Conservation (phyloP, 2,888 invertebrate species). For the Anaspis maculata region DNA sequence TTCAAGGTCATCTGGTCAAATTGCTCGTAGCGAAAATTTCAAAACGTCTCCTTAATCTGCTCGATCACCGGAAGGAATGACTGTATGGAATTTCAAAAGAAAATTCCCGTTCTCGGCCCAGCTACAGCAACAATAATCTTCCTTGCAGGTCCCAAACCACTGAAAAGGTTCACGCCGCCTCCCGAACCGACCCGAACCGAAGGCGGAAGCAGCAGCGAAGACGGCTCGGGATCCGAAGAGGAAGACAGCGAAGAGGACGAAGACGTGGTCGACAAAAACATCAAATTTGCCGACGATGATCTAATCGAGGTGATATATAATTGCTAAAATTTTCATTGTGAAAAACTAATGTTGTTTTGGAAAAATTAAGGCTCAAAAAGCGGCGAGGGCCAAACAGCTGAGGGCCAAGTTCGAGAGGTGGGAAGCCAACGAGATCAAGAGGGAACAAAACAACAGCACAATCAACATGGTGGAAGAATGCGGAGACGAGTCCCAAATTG, state of each 20-base stretch:
- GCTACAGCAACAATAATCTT: too few relatives aligned
- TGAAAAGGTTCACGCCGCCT: slow-evolving; percentile 86
- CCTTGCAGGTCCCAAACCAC: slow-evolving; percentile 58
- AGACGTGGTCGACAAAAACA: slow-evolving; percentile 36
- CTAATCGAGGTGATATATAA: slow-evolving; percentile 33
- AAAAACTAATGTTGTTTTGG: neutral
- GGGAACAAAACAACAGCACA: slow-evolving; percentile 41
- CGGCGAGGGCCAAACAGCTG: slow-evolving; percentile 75
- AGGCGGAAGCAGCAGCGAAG: slow-evolving; percentile 32
- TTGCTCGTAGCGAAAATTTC: too few relatives aligned
- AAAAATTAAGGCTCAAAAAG: slow-evolving; percentile 53
- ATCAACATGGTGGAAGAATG: slow-evolving; percentile 34
- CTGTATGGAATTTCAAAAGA: neutral
- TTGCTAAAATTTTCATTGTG: slow-evolving; percentile 1
- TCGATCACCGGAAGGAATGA: too few relatives aligned
- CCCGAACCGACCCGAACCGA: slow-evolving; percentile 51
- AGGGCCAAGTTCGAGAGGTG: slow-evolving; percentile 84
- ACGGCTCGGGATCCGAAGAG: slow-evolving; percentile 39
- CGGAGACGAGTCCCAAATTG: slow-evolving; percentile 66
- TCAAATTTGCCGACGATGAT: slow-evolving; percentile 32
- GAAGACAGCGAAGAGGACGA: slow-evolving; percentile 44
- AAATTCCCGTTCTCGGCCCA: neutral
- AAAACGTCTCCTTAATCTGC: too few relatives aligned
- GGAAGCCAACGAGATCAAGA: slow-evolving; percentile 60
- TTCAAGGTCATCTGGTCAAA: too few relatives aligned